Evolutionary conservation across 2,888 invertebrate genomes (phyloP).

Genomic region (Eupeodes luniger): DNA sequence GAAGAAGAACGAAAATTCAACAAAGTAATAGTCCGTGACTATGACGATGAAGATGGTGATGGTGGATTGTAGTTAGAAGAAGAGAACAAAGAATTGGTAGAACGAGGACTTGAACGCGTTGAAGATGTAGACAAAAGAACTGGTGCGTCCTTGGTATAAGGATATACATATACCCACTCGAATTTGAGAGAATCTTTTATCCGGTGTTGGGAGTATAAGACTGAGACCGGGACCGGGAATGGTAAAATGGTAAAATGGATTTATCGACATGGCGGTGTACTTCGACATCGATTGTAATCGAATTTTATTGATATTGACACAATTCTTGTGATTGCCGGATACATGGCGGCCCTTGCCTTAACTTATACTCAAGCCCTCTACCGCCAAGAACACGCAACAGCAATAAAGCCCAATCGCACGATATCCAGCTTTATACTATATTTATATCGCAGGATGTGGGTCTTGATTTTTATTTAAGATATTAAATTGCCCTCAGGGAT

Average conservation of each 20-base stretch:
- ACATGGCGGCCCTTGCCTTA: conserved; percentile 76
- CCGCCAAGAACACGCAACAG: conserved; percentile 47
- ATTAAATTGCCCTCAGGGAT: conserved; percentile 65
- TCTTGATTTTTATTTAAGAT: conserved; percentile 73
- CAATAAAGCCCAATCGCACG: conserved; percentile 62
- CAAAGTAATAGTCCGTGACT: conserved; percentile 73
- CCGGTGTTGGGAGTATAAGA: conserved; percentile 8
- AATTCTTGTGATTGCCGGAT: conserved; percentile 83
- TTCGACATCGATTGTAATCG: conserved; percentile 82
- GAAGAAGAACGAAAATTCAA: conserved; percentile 57
- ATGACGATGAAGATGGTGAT: conserved; percentile 14
- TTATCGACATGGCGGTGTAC: conserved; percentile 63
- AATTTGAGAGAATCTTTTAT: conserved; percentile 41
- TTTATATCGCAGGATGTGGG: conserved; percentile 12
- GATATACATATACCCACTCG: conserved; percentile 37
- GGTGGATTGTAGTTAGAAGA: not conserved
- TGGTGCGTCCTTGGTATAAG: conserved; percentile 44
- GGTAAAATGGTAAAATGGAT: conserved; percentile 44
- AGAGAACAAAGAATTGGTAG: not conserved
- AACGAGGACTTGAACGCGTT: conserved; percentile 12
- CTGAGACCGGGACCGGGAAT: conserved; percentile 2
- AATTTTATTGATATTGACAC: conserved; percentile 84
- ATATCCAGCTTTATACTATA: conserved; percentile 1
- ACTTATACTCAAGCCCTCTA: not conserved
- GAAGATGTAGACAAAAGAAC: conserved; percentile 58